Evolutionary conservation across 2,888 invertebrate species (phyloP).

Genomic region (Zhengitettix transpicula): DNA sequence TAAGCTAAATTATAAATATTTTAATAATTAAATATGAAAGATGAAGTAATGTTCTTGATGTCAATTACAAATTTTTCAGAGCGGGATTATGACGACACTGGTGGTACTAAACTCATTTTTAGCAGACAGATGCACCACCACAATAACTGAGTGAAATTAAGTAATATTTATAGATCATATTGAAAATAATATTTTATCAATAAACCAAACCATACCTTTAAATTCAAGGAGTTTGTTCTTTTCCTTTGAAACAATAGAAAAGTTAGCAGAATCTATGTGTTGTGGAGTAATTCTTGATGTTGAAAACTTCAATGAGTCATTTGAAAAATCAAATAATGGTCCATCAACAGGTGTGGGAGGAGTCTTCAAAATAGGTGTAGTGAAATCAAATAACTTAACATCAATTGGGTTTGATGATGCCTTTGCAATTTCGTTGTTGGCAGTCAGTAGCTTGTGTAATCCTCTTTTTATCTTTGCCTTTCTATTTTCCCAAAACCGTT

Average conservation of each 20-base stretch:
- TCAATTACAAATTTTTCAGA: too few species aligned
- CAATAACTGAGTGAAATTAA: too few species aligned
- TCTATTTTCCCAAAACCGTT: background rate
- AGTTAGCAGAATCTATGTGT: background rate
- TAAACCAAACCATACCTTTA: too few species aligned
- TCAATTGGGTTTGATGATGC: background rate
- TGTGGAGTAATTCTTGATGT: background rate
- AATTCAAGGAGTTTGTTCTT: too few species aligned
- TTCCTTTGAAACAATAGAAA: background rate
- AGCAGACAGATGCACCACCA: too few species aligned
- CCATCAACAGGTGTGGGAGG: background rate
- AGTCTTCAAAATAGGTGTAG: background rate
- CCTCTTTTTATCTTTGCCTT: background rate
- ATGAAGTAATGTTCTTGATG: too few species aligned
- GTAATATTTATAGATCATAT: too few species aligned
- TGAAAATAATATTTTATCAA: too few species aligned
- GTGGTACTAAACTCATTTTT: too few species aligned
- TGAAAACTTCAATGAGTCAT: background rate
- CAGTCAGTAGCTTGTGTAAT: background rate
- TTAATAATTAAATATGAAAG: too few species aligned
- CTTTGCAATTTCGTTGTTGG: background rate
- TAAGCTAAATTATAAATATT: too few species aligned
- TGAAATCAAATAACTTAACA: background rate
- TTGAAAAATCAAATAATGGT: background rate
- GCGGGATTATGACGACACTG: too few species aligned